Evolutionary conservation across 1,140 invertebrate species (phyloP).

Genomic region (Popillia japonica): DNA sequence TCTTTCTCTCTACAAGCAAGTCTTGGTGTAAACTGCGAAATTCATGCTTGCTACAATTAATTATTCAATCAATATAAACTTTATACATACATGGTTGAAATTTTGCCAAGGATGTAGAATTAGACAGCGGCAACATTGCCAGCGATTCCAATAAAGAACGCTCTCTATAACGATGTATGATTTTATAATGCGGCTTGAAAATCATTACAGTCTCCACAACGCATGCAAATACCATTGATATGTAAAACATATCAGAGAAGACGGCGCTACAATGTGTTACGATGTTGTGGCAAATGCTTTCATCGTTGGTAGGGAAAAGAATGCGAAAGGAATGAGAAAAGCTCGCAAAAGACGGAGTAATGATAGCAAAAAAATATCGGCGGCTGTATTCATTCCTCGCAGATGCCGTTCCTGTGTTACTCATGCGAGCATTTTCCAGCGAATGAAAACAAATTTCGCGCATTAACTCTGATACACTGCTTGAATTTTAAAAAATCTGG

Average conservation of each 20-base stretch:
- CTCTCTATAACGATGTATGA: too few relatives aligned
- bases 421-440: neutral
- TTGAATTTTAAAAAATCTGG: neutral
- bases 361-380: neutral
- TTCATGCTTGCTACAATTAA: too few relatives aligned
- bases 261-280: neutral
- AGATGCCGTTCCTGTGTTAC: neutral
- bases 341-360: neutral
- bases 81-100: too few relatives aligned
- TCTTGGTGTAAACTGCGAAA: too few relatives aligned
- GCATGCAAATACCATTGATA: too few relatives aligned
- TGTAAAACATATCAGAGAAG: neutral
- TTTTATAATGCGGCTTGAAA: too few relatives aligned
- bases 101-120: too few relatives aligned
- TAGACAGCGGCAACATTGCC: too few relatives aligned
- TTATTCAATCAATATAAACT: too few relatives aligned
- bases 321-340: neutral
- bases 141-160: too few relatives aligned
- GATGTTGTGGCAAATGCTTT: neutral
- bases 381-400: neutral
- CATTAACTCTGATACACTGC: neutral
- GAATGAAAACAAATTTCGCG: slow-evolving; percentile 1
- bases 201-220: too few relatives aligned
- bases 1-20: too few relatives aligned
- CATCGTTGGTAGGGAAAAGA: neutral